Base-by-base conservation (phyloP, 2,113 vertebrate genomes). In the Neolamprologus hecqui region DNA sequence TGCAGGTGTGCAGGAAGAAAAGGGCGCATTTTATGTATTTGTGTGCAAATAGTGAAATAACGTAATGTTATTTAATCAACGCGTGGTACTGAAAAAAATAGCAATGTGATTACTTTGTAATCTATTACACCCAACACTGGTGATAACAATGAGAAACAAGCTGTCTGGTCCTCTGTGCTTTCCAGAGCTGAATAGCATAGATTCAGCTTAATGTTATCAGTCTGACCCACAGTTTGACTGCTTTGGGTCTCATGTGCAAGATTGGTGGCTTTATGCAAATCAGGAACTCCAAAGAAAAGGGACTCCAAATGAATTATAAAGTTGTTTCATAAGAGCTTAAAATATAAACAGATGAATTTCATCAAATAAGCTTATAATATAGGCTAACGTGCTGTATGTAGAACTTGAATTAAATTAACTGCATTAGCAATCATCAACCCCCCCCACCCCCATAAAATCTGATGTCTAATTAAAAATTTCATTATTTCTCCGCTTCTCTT, bases 391-490 rank as follows among this genome's bases (percentile, higher is more conserved):
- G 5, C 5, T 55, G 55, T 8, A 70, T n/a, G 31, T 15, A 54
- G 42, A 70, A 31, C 45, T 57, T 40, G 4, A 17, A 82, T 60
- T 55, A 51, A 37, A 58, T 65, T 2, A 86, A 58, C 47, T 14
- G 28, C 40, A 11, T 51, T 53, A 28, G 31, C 31, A 33, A 47
- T 90, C 86, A 84, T 84, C 45, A 33, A 37, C 33, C 12, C 17
- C n/a, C 57, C 35, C 31, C 31, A 28, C n/a, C 57, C 35, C 53
- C 53, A 37, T 37, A 6, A 5, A 5, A 54, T 17, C 79, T 37
- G 21, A 86, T 68, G 54, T 84, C 60, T 89, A 85, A 87, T 90
- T 89, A 90, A 70, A 87, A 77, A 81, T 88, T 83, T 81, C 55
- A 82, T 87, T 79, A 58, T 68, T 87, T 88, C 57, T 63, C 11